A percentile compares a stretch with the other conserved stretches of the same genome.
phyloP scores from a whole-genome alignment of 2,888 invertebrate genomes.

The Acleris emargana region DNA sequence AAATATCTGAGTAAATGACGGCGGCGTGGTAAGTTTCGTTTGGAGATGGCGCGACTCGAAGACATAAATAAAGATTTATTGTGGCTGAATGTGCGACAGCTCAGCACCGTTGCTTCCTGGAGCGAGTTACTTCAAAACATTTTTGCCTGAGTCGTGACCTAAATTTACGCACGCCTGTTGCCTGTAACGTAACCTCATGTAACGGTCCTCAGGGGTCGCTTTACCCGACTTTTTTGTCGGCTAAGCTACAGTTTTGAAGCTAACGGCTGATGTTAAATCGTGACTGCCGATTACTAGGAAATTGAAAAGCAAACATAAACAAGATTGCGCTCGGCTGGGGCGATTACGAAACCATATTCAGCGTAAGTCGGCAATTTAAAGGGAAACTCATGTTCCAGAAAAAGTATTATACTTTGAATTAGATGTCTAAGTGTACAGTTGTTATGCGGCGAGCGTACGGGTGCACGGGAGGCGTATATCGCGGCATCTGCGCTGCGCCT shows the following conservation, averaged over 20 bases:
- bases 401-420: conserved; percentile 59
- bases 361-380: conserved; percentile 57
- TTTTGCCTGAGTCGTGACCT: conserved; percentile 36
- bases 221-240: conserved; percentile 36
- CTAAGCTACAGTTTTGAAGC: conserved; percentile 51
- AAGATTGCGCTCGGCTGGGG: conserved; percentile 48
- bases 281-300: conserved; percentile 66
- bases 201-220: conserved; percentile 31
- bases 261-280: conserved; percentile 59
- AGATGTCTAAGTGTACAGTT: conserved; percentile 57
- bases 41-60: conserved; percentile 47
- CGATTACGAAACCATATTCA: conserved; percentile 48
- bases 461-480: conserved; percentile 60
- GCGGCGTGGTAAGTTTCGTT: conserved; percentile 51
- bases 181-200: conserved; percentile 20
- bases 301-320: conserved; percentile 61
- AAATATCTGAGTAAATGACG: conserved; percentile 67
- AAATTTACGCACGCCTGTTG: conserved; percentile 35
- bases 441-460: conserved; percentile 68
- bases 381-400: conserved; percentile 64
- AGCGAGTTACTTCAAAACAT: conserved; percentile 36
- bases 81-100: conserved; percentile 39
- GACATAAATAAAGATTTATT: conserved; percentile 63
- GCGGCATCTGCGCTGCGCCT: conserved; percentile 58
- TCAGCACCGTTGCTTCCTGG: conserved; percentile 20